These are phyloP conservation scores for Corythornis madagascariensis DNA, from an alignment of 2,113 vertebrate species.

Conservation along the genomic window DNA sequence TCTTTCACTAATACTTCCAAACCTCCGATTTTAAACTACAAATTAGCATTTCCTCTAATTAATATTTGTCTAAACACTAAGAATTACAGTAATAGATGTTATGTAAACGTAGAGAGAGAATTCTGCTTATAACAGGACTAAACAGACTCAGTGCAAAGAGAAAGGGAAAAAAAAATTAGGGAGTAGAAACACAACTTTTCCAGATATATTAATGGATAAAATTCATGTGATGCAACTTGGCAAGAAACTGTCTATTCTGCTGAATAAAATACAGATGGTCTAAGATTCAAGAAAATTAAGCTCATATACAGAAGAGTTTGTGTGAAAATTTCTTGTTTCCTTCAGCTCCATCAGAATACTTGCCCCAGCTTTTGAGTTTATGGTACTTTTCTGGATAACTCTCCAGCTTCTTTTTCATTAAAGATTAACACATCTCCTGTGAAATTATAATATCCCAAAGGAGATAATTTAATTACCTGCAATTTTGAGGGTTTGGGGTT, in stretches of 20 bases:
- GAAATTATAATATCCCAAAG: constrained; percentile 4
- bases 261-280: neutral
- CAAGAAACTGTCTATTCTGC: neutral
- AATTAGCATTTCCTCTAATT: neutral
- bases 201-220: neutral
- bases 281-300: neutral
- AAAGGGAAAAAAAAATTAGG: neutral
- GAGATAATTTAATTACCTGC: constrained; percentile 1
- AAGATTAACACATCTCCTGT: neutral
- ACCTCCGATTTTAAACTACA: neutral
- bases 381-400: neutral
- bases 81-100: neutral
- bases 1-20: neutral
- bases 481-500: neutral
- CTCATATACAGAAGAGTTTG: neutral
- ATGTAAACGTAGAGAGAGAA: neutral
- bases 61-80: neutral
- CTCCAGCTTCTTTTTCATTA: neutral
- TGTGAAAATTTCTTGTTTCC: neutral
- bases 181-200: neutral
- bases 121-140: neutral
- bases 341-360: neutral
- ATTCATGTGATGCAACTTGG: neutral
- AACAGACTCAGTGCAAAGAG: neutral
- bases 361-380: neutral